Evolutionary conservation across 2,113 vertebrate species (phyloP), one percentile per base, ranked within the genome.

Genomic region (Rhea pennata): DNA sequence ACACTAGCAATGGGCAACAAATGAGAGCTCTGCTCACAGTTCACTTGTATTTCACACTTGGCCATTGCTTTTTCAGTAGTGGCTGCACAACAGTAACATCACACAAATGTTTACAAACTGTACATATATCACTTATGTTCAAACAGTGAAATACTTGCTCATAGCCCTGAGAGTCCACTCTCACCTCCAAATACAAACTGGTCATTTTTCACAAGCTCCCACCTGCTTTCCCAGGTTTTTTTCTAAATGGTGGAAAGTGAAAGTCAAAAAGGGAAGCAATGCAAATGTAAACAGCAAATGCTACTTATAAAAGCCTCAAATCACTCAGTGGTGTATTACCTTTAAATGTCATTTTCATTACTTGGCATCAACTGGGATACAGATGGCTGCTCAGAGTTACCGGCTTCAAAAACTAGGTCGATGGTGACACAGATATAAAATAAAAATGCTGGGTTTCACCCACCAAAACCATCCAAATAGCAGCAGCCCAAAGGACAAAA

Each of bases 71-170:
- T 6, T 39, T 11, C 3, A 7, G 12, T 7, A 22, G 42, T 3
- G 7, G 5, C 13, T 2, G 15, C 2, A 3, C 67, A 23, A 46
- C 3, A 24, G 26, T 73, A 19, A 1, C 72, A 19, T 1, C 42
- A 27, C 26, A 24, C 11, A 16, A 24, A 24, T 0, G 0, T 0
- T 4, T 1, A 15, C 42, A 27, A 27, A 17, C n/a, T 17, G 9
- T 3, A 83, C 78, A 15, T 54, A 4, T 22, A 36, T 36, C 36
- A 36, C 36, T 36, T 36, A 36, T 36, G 36, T 36, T 36, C 36
- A 36, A 36, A 36, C 36, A 36, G 36, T 7, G 10, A 12, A 83
- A 31, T 5, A 12, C 40, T 29, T 48, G 29, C 67, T 64, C 12
- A 0, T 2, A 53, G 62, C 46, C 13, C 36, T 10, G 62, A 20